Evolutionary conservation across 2,888 invertebrate genomes (phyloP).

Genomic region (Melanostoma mellinum): DNA sequence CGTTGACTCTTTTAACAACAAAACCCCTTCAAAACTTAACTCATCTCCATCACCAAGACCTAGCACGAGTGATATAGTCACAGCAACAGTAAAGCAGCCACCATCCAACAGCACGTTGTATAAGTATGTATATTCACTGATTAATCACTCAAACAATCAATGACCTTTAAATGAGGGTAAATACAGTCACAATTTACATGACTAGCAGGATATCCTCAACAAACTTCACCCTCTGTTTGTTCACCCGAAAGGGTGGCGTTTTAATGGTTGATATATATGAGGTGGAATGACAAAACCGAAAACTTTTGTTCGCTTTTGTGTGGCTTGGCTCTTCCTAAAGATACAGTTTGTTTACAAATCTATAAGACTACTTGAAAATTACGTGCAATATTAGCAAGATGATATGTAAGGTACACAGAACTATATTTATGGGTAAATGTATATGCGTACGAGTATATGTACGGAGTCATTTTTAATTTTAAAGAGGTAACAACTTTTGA

Average conservation of each 20-base stretch:
- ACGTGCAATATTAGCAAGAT: constrained; percentile 42
- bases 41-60: constrained; percentile 5
- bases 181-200: constrained; percentile 64
- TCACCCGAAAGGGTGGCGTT: constrained; percentile 16
- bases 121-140: constrained; percentile 48
- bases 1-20: constrained; percentile 17
- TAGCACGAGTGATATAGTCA: background rate
- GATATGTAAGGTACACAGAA: background rate
- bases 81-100: background rate
- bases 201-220: constrained; percentile 53
- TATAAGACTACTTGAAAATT: constrained; percentile 44
- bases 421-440: too few relatives aligned
- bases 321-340: constrained; percentile 11
- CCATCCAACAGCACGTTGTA: constrained; percentile 2
- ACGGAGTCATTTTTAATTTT: background rate
- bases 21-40: constrained; percentile 43
- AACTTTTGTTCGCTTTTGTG: constrained; percentile 39
- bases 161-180: constrained; percentile 68
- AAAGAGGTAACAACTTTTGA: constrained; percentile 13
- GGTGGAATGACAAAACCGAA: constrained; percentile 44
- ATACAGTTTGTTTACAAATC: constrained; percentile 41
- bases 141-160: constrained; percentile 69
- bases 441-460: background rate
- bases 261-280: constrained; percentile 2
- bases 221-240: background rate